Conservation (phyloP, 1,140 invertebrate genomes). For the Drosophila insularis region DNA sequence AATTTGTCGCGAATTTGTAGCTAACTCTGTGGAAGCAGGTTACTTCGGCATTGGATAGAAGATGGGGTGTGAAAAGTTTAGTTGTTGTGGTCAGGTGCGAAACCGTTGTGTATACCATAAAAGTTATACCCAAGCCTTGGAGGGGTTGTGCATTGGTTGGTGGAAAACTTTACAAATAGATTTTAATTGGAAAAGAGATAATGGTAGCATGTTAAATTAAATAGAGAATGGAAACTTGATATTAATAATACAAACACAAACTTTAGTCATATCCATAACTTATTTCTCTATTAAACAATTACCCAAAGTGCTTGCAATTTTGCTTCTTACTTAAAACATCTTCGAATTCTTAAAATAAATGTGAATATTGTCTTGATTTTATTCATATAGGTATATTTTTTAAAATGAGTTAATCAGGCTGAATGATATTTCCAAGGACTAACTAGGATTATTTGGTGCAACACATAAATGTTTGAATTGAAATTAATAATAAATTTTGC, state of each 20-base stretch:
- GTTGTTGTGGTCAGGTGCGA: constrained; percentile 51
- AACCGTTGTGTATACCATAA: constrained; percentile 31
- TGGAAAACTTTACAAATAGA: constrained; percentile 20
- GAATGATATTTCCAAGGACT: too few relatives aligned
- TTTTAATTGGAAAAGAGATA: constrained; percentile 9
- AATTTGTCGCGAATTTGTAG: constrained; percentile 75
- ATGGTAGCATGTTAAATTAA: background rate
- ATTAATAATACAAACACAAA: background rate
- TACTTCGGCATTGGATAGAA: background rate
- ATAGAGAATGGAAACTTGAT: background rate
- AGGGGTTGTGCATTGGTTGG: background rate
- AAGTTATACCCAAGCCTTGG: background rate
- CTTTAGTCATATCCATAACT: too few relatives aligned
- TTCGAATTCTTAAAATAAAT: too few relatives aligned
- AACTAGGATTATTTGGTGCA: too few relatives aligned
- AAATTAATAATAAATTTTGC: too few relatives aligned
- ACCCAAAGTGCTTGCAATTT: too few relatives aligned
- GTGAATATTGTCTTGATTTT: too few relatives aligned
- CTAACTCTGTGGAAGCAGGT: constrained; percentile 1
- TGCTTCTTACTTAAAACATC: too few relatives aligned
- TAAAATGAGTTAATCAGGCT: too few relatives aligned
- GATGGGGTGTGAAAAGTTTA: constrained; percentile 18
- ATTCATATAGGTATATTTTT: too few relatives aligned
- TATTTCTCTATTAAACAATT: too few relatives aligned
- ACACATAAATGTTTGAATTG: too few relatives aligned